These are phyloP conservation scores for Ellobius talpinus DNA, from an alignment of 2,113 vertebrate species.

Conservation along the genomic window DNA sequence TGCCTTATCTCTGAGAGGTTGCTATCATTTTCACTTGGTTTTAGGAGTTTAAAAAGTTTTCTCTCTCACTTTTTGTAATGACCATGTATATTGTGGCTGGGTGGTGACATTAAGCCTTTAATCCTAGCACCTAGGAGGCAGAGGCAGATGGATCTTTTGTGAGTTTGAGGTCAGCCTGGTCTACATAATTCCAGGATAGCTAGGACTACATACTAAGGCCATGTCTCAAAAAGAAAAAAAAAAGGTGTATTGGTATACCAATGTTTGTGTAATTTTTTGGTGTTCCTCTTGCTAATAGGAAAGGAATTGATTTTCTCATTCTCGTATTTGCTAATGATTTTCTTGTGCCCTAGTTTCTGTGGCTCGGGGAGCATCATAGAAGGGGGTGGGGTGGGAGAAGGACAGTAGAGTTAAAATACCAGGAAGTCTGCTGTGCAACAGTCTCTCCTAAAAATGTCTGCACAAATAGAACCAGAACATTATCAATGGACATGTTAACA, in stretches of 20 bases:
- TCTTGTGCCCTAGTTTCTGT: neutral
- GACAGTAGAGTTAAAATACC: neutral
- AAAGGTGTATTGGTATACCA: neutral
- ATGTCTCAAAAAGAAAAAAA: neutral
- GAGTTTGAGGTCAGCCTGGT: neutral
- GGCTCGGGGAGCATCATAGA: neutral
- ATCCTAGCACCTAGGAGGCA: neutral
- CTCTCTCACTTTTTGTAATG: neutral
- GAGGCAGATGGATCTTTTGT: neutral
- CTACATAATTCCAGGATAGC: neutral
- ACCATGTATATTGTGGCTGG: neutral
- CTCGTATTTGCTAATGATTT: neutral
- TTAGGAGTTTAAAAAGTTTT: neutral
- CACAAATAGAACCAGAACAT: neutral
- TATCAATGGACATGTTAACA: neutral
- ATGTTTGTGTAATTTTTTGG: neutral
- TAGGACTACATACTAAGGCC: neutral
- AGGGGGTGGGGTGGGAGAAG: neutral
- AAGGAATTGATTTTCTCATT: neutral
- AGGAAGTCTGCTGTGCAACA: neutral
- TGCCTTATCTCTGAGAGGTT: neutral
- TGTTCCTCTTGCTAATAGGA: neutral
- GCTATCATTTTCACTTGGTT: neutral
- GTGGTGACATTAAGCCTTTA: neutral
- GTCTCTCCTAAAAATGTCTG: neutral